A percentile compares a stretch with the other conserved stretches of the same genome.
phyloP scores from a whole-genome alignment of 2,888 invertebrate genomes.

The Melanargia galathea region DNA sequence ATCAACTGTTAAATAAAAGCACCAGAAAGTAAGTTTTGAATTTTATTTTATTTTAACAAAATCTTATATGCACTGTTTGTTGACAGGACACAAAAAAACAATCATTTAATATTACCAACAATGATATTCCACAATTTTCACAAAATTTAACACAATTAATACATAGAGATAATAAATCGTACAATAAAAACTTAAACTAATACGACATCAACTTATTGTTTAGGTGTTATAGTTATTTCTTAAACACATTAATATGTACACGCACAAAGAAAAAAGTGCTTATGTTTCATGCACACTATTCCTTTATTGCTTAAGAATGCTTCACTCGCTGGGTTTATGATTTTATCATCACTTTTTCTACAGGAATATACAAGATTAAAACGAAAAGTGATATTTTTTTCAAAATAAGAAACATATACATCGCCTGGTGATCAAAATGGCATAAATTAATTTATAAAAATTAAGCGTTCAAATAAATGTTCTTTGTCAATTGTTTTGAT shows the following conservation, averaged over 20 bases:
- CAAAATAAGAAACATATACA: no score
- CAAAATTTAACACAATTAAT: not conserved
- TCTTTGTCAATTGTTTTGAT: no score
- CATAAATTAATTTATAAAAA: no score
- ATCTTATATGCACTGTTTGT: not conserved
- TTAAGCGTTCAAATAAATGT: no score
- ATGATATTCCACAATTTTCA: not conserved
- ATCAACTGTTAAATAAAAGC: not conserved
- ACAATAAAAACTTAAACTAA: not conserved
- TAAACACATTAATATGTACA: not conserved
- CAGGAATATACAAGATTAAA: no score
- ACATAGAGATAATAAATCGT: not conserved
- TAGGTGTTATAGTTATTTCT: constrained; percentile 7
- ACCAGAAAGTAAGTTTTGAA: not conserved
- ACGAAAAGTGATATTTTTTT: no score
- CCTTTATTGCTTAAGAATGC: not conserved
- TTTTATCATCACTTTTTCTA: not conserved
- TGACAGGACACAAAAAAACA: constrained; percentile 4
- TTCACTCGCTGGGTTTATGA: not conserved
- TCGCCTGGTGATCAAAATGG: no score
- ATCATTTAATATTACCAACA: constrained; percentile 4
- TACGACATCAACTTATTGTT: constrained; percentile 9
- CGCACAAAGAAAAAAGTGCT: constrained; percentile 11
- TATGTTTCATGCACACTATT: not conserved
- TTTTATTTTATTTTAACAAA: constrained; percentile 15